A percentile compares a stretch with the other conserved stretches of the same genome.
Evolutionary conservation across 2,113 vertebrate genomes (phyloP).

Genomic region (Carettochelys insculpta): DNA sequence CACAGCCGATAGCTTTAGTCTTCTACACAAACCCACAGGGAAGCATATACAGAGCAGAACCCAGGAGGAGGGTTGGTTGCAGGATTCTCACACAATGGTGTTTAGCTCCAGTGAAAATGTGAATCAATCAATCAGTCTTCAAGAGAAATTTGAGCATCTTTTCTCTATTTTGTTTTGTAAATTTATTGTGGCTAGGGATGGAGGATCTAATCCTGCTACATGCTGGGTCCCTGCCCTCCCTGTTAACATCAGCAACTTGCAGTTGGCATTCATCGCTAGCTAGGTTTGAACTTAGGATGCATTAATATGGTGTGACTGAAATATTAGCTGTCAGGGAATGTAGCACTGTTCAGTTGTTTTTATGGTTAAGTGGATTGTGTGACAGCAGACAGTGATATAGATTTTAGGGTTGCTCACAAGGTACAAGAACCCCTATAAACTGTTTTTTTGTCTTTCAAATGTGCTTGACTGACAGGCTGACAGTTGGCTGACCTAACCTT

Average conservation of each 20-base stretch:
- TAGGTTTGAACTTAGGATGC: conserved; percentile 28
- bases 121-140: conserved; percentile 8
- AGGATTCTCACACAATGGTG: background rate
- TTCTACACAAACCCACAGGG: background rate
- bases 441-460: conserved; percentile 27
- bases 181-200: background rate
- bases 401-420: conserved; percentile 56
- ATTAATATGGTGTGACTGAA: conserved; percentile 32
- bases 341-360: conserved; percentile 50
- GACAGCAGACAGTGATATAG: conserved; percentile 30
- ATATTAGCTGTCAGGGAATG: conserved; percentile 60
- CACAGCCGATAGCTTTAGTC: too few species aligned
- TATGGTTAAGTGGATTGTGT: conserved; percentile 46
- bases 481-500: background rate
- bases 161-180: background rate
- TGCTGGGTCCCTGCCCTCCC: background rate
- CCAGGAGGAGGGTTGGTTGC: background rate
- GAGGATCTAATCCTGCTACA: background rate
- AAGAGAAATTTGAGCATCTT: background rate
- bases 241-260: background rate
- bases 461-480: background rate
- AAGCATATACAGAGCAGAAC: background rate
- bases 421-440: conserved; percentile 21
- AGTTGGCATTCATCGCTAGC: background rate
- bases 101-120: background rate